Percentiles rank a stretch among this genome's conserved stretches.
phyloP scores from a whole-genome alignment of 2,888 invertebrate species.

The Acleris cristana region DNA sequence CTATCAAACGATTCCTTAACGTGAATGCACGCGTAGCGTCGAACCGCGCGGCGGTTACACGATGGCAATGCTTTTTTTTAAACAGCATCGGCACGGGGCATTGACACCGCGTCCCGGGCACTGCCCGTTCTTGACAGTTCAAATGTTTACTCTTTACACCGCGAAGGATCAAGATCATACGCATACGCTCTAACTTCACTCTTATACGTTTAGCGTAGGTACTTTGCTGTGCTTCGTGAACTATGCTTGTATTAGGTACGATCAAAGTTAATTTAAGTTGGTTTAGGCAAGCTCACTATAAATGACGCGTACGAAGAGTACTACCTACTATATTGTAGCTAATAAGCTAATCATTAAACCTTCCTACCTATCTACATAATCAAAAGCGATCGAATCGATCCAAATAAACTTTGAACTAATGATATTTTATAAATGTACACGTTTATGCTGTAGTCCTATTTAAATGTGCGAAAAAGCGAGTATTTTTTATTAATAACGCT shows the following conservation, averaged over 20 bases:
- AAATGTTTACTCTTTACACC: slow-evolving; percentile 79
- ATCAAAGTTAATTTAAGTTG: neutral
- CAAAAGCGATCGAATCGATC: neutral
- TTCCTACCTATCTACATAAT: neutral
- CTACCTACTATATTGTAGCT: neutral
- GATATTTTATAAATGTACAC: neutral
- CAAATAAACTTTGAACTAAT: neutral
- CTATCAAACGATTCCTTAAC: slow-evolving; percentile 48
- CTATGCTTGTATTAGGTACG: neutral
- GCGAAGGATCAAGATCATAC: slow-evolving; percentile 63
- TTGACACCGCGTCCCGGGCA: slow-evolving; percentile 78
- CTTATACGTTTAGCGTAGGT: no score
- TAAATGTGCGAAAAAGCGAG: slow-evolving; percentile 28
- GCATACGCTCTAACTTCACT: slow-evolving; percentile 60
- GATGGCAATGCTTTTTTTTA: slow-evolving; percentile 79
- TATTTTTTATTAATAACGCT: slow-evolving; percentile 28
- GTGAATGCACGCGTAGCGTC: slow-evolving; percentile 55
- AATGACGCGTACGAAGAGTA: no score
- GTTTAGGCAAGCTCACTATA: no score
- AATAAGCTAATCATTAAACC: neutral
- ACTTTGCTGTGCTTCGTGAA: neutral
- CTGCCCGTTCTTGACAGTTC: slow-evolving; percentile 84
- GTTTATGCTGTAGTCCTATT: slow-evolving; percentile 38
- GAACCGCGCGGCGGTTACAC: slow-evolving; percentile 63
- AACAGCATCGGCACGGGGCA: slow-evolving; percentile 77